These are phyloP conservation scores for Pongo abelii DNA, from an alignment of 2,113 vertebrate genomes.

Conservation along the genomic window DNA sequence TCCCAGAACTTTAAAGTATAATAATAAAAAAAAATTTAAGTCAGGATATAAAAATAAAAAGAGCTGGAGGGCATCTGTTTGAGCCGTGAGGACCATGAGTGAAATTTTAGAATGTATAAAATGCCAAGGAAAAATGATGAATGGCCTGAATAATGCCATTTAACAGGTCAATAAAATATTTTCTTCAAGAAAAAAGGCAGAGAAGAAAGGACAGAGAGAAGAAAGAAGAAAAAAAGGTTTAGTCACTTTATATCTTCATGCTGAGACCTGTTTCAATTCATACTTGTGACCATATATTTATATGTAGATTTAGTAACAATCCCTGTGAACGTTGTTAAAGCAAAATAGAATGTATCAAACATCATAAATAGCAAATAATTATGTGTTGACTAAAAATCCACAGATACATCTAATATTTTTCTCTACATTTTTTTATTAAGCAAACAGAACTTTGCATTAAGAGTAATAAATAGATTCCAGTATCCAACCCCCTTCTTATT, in stretches of 20 bases:
- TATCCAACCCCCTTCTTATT: background rate
- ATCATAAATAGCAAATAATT: conserved; percentile 18
- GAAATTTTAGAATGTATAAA: background rate
- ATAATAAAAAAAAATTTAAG: too few relatives aligned
- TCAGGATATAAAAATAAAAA: background rate
- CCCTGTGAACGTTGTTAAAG: background rate
- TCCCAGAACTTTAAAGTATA: too few relatives aligned
- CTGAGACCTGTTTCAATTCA: background rate
- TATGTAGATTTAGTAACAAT: background rate
- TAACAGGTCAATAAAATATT: background rate
- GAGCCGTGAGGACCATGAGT: background rate
- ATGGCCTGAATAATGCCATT: background rate
- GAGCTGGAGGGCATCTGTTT: background rate
- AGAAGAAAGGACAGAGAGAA: background rate
- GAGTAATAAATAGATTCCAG: background rate
- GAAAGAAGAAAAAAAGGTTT: background rate
- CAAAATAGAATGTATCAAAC: background rate
- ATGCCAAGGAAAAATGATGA: background rate
- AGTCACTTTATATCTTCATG: background rate
- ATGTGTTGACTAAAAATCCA: background rate
- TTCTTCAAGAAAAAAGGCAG: background rate
- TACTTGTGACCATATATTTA: background rate
- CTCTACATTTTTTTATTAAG: background rate
- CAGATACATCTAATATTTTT: background rate
- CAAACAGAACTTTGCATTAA: background rate